Conservation (phyloP, 2,113 vertebrate genomes). For the Physeter macrocephalus region DNA sequence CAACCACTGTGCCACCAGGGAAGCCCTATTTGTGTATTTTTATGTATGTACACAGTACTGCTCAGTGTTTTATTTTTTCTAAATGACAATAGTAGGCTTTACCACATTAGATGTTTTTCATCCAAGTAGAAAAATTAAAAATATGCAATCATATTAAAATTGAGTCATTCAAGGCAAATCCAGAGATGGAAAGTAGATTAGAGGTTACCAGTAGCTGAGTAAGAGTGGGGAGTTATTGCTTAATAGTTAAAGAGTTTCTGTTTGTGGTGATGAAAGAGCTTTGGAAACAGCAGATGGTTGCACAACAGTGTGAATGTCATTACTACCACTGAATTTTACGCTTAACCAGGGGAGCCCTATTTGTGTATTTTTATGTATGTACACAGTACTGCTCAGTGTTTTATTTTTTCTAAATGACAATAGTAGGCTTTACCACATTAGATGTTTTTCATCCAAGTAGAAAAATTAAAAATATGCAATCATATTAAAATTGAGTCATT, state of each 20-base stretch:
- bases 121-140: background rate
- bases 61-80: slow-evolving; percentile 8
- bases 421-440: background rate
- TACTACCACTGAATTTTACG: background rate
- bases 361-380: background rate
- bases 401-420: background rate
- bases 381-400: background rate
- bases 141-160: slow-evolving; percentile 36
- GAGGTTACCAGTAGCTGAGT: background rate
- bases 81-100: background rate
- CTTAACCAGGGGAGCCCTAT: no score
- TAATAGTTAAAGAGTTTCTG: slow-evolving; percentile 8
- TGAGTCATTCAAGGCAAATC: slow-evolving; percentile 23
- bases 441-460: background rate
- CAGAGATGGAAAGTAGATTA: slow-evolving; percentile 4
- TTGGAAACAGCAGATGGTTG: background rate
- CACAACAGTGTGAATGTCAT: background rate
- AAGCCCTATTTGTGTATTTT: background rate
- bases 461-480: slow-evolving; percentile 40
- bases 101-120: slow-evolving; percentile 2
- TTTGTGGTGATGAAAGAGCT: slow-evolving; percentile 29
- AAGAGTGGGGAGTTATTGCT: background rate
- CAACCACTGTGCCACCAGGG: no score
- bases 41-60: background rate
- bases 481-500: slow-evolving; percentile 19